Evolutionary conservation across 1,140 invertebrate species (phyloP).

Genomic region (Tetraneura akinire): DNA sequence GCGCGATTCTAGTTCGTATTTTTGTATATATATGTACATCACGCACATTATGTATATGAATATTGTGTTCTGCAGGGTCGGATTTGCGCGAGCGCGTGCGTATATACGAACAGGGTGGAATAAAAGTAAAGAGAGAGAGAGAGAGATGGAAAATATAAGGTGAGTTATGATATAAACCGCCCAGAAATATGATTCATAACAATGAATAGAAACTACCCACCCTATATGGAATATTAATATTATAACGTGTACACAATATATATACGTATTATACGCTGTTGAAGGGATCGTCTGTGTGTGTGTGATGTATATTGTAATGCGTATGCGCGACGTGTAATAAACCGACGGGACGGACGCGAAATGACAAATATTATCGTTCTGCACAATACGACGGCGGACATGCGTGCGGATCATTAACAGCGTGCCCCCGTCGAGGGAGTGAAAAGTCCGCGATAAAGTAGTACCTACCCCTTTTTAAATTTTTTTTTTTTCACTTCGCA

Average conservation of each 20-base stretch:
- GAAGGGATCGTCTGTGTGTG: no score
- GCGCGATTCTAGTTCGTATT: no score
- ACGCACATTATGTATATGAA: not conserved
- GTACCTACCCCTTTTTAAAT: no score
- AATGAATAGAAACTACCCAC: constrained; percentile 47
- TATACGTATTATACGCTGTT: no score
- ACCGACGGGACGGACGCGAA: constrained; percentile 28
- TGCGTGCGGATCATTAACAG: constrained; percentile 49
- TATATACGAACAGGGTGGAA: not conserved
- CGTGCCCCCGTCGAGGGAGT: not conserved
- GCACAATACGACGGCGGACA: constrained; percentile 29
- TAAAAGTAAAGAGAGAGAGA: constrained; percentile 12
- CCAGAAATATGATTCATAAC: constrained; percentile 50
- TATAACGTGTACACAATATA: not conserved
- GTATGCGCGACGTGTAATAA: constrained; percentile 15
- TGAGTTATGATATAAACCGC: constrained; percentile 51
- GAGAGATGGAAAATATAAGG: constrained; percentile 19
- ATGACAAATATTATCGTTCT: constrained; percentile 33
- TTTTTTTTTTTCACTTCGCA: no score
- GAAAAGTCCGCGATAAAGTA: not conserved
- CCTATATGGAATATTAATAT: not conserved
- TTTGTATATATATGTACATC: no score
- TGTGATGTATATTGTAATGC: no score
- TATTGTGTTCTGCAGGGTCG: constrained; percentile 38
- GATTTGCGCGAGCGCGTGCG: not conserved